Evolutionary conservation across 2,797 vertebrate genomes (phyloP), one percentile per base, ranked within the genome.

Genomic region (Coracias cyanogaster): DNA sequence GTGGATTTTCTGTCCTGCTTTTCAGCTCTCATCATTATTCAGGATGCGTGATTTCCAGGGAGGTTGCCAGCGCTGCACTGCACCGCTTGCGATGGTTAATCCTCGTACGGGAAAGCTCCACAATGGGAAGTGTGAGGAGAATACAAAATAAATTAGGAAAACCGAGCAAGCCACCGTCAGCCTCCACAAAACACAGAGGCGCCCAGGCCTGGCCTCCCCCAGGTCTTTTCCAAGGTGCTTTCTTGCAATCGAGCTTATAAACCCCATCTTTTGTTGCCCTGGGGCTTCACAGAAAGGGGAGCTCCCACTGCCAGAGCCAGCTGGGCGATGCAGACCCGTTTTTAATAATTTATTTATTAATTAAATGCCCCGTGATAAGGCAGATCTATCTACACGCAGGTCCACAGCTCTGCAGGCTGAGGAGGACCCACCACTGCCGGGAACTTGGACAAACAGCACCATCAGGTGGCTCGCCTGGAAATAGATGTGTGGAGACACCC

Each of bases 371-470:
- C 21, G 84, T 28, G 66, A 58, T 35, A n/a, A 80, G 57, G 74
- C 87, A 93, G 58, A 90, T 96, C 89, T 65, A 58, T 96, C 89
- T 65, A 61, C 49, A 87, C 69, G 96, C 96, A 69, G 95, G 91
- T 91, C 97, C 94, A 33, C 55, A 64, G 82, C 91, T 93, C 60
- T 46, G 86, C 91, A 74, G 85, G 19, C 91, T 24, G 12, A 46
- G 29, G 29, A 77, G 48, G 31, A 46, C n/a, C 43, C 60, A 20
- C 24, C 3, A 24, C 14, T 1, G 20, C 21, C 26, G 3, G 18
- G 70, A 95, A 73, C 45, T 19, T 94, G 79, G 85, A 66, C 73
- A 90, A 89, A 97, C 92, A 97, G 89, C 91, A 88, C 98, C 98
- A 97, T 89, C 98, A 97, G 95, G 96, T 91, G 98, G 97, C 62